Base-by-base conservation (phyloP, 2,888 invertebrate genomes). In the Anoncus sp. region DNA sequence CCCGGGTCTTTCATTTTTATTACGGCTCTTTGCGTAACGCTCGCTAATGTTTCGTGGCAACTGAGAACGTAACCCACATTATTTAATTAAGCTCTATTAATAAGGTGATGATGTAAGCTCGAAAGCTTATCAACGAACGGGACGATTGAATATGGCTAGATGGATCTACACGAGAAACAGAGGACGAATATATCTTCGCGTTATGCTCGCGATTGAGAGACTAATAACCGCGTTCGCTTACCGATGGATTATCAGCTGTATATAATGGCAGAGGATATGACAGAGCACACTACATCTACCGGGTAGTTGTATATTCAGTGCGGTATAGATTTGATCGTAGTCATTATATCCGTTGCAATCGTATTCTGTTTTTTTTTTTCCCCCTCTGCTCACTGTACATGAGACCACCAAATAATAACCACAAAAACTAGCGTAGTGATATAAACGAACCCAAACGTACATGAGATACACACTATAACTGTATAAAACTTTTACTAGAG, bases 11-110 rank as follows among this genome's bases (percentile, higher is more conserved):
- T 67, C 24, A 47, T 60, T 75, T 24, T 55, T 60, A 43, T 73
- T 75, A 57, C 75, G 77, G 79, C 77, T 53, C 80, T 83, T 81
- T 79, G 79, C 82, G 81, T 73, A 80, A 81, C 69, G 70, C 75
- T 80, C 69, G 79, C 79, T 75, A 78, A 78, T 72, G 79, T 80
- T 66, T 77, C 51, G 67, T 60, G 38, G 63, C 77, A 66, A 70
- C 55, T 77, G 82, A 79, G 79, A 82, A 77, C 81, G 81, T 82
- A 84, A 82, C 82, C 84, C 82, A 85, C 84, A 83, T 85, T 84
- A 85, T 83, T 85, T 85, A 85, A 85, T 85, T 85, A 84, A 85
- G 81, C 85, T 82, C 83, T 82, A 85, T 84, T 84, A 85, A 84
- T 84, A 82, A 83, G 82, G 75, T 80, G 82, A 77, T 84, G 82